Evolutionary conservation across 2,888 invertebrate genomes (phyloP).

Genomic region (Azorinus chamasolen): DNA sequence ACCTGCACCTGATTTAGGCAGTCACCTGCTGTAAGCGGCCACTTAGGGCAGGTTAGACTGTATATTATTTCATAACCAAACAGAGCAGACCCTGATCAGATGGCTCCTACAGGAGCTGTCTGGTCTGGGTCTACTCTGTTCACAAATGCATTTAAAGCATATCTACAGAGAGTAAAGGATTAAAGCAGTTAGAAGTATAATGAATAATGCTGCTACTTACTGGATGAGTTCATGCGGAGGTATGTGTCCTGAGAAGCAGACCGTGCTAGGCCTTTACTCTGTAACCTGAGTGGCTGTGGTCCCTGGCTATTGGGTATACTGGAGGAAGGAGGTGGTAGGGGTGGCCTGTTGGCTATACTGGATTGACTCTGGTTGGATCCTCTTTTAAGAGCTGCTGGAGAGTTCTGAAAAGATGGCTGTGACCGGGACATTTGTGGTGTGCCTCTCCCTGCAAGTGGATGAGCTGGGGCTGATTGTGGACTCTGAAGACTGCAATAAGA

Average conservation of each 20-base stretch:
- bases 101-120: too few species aligned
- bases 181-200: too few species aligned
- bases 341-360: conserved; percentile 66
- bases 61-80: too few species aligned
- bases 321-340: conserved; percentile 60
- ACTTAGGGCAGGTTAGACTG: too few species aligned
- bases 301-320: background rate
- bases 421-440: conserved; percentile 47
- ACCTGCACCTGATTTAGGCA: too few species aligned
- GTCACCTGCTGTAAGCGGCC: too few species aligned
- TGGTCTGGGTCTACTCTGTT: too few species aligned
- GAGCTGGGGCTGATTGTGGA: conserved; percentile 61
- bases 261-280: too few species aligned
- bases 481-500: conserved; percentile 31
- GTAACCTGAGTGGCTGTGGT: too few species aligned
- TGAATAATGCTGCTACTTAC: background rate
- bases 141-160: too few species aligned
- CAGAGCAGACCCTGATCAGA: too few species aligned
- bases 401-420: conserved; percentile 39
- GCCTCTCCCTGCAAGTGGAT: conserved; percentile 28
- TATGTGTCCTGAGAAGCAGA: conserved; percentile 13
- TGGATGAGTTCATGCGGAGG: conserved; percentile 28
- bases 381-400: conserved; percentile 19
- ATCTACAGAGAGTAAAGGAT: too few species aligned
- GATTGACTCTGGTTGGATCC: conserved; percentile 50